Percentiles rank a stretch among this genome's conserved stretches.
phyloP scores from a whole-genome alignment of 2,797 vertebrate species.

The Phalanger gymnotis region DNA sequence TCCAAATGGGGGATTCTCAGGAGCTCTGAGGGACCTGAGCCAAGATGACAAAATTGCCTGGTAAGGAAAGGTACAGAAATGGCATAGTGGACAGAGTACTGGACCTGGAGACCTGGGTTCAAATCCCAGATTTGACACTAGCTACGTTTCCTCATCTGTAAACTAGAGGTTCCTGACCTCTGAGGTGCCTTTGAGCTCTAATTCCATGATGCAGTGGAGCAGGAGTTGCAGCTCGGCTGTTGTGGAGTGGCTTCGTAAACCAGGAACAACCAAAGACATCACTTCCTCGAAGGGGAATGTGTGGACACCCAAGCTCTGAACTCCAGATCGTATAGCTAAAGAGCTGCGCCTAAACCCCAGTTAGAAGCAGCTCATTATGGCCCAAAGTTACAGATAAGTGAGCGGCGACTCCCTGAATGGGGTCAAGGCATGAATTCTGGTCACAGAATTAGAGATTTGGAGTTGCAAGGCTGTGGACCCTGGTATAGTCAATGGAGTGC shows the following conservation, averaged over 20 bases:
- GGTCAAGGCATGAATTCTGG: too few relatives aligned
- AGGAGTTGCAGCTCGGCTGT: background rate
- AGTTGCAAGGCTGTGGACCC: too few relatives aligned
- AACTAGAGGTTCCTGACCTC: background rate
- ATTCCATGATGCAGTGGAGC: background rate
- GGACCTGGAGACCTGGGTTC: constrained; percentile 1
- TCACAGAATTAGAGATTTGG: too few relatives aligned
- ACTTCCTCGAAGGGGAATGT: too few relatives aligned
- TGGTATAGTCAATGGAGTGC: too few relatives aligned
- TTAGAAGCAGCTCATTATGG: too few relatives aligned
- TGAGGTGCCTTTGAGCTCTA: background rate
- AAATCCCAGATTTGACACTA: background rate
- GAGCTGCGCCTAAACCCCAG: too few relatives aligned
- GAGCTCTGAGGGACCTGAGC: background rate
- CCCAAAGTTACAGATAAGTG: too few relatives aligned
- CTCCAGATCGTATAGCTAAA: too few relatives aligned
- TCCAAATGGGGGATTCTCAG: background rate
- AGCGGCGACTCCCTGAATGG: too few relatives aligned
- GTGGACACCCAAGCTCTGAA: too few relatives aligned
- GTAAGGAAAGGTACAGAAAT: background rate
- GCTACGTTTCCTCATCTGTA: constrained; percentile 11
- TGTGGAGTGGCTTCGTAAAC: background rate
- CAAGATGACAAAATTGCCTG: background rate
- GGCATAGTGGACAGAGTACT: constrained; percentile 6
- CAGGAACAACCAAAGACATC: too few relatives aligned